A percentile compares a stretch with the other conserved stretches of the same genome.
Evolutionary conservation across 1,140 invertebrate species (phyloP).

Genomic region (Zaprionus ghesquierei): DNA sequence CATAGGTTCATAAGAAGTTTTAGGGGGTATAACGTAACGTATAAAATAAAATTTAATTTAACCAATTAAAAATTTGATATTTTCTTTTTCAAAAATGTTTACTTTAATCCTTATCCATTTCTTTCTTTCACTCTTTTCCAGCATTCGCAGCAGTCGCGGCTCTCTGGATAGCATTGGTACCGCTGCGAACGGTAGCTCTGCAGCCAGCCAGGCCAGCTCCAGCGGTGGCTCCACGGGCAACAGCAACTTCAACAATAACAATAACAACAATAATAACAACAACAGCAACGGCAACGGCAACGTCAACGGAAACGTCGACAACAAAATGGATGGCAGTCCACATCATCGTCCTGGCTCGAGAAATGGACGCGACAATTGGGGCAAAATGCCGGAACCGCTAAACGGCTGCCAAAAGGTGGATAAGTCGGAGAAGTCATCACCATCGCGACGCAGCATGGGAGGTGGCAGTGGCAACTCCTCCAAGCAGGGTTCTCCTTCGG

Average conservation of each 20-base stretch:
- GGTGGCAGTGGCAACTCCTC: conserved; percentile 82
- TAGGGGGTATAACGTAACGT: too few species aligned
- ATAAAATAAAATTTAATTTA: too few species aligned
- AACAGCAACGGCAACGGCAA: conserved; percentile 32
- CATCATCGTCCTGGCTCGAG: conserved; percentile 74
- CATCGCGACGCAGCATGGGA: conserved; percentile 73
- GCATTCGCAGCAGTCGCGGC: conserved; percentile 81
- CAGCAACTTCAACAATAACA: conserved; percentile 25
- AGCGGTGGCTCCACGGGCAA: conserved; percentile 65
- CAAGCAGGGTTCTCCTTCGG: conserved; percentile 83
- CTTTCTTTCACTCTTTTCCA: conserved; percentile 23
- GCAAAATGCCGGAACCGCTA: conserved; percentile 78
- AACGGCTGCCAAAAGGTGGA: conserved; percentile 72
- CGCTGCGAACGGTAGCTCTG: conserved; percentile 68
- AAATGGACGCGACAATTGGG: conserved; percentile 81
- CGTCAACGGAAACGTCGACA: conserved; percentile 41
- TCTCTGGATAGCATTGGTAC: conserved; percentile 81
- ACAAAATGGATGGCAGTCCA: conserved; percentile 69
- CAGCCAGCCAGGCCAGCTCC: conserved; percentile 76
- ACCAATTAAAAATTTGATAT: background rate
- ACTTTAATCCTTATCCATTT: background rate
- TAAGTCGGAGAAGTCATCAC: conserved; percentile 75
- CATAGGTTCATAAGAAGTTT: too few species aligned
- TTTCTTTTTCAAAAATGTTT: background rate
- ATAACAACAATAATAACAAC: conserved; percentile 54